These are phyloP conservation scores for Pangasius larnaudii DNA, from an alignment of 2,797 vertebrate genomes.

Conservation along the genomic window DNA sequence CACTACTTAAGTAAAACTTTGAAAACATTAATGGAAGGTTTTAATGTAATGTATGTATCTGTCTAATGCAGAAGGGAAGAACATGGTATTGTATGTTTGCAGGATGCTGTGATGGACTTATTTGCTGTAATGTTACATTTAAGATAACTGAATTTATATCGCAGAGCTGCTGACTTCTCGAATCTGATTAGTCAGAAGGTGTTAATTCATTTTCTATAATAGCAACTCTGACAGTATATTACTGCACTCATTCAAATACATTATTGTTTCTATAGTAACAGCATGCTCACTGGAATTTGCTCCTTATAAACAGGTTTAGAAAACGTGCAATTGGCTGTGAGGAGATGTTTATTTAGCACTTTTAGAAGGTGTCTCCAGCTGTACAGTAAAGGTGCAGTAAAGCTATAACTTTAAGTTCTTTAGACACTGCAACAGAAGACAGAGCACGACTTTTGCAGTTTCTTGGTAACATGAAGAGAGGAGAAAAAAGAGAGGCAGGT, in stretches of 20 bases:
- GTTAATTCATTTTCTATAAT: neutral
- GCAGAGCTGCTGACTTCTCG: neutral
- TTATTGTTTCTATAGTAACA: too few relatives aligned
- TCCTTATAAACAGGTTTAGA: neutral
- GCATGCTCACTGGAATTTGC: neutral
- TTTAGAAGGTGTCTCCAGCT: neutral
- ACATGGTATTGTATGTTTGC: neutral
- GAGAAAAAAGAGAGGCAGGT: neutral
- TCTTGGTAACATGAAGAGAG: neutral
- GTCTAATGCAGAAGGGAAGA: neutral
- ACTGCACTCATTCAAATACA: neutral
- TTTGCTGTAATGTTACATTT: neutral
- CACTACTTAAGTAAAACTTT: neutral
- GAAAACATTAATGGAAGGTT: neutral
- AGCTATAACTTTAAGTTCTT: neutral
- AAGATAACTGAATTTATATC: neutral
- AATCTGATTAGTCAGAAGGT: neutral
- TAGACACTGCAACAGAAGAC: neutral
- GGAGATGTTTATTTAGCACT: neutral
- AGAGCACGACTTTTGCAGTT: neutral
- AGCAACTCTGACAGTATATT: neutral
- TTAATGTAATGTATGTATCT: neutral
- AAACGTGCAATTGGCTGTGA: neutral
- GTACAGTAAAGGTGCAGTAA: neutral
- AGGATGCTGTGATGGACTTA: neutral